Base-by-base conservation (phyloP, 2,888 invertebrate species). In the Hypena proboscidalis region DNA sequence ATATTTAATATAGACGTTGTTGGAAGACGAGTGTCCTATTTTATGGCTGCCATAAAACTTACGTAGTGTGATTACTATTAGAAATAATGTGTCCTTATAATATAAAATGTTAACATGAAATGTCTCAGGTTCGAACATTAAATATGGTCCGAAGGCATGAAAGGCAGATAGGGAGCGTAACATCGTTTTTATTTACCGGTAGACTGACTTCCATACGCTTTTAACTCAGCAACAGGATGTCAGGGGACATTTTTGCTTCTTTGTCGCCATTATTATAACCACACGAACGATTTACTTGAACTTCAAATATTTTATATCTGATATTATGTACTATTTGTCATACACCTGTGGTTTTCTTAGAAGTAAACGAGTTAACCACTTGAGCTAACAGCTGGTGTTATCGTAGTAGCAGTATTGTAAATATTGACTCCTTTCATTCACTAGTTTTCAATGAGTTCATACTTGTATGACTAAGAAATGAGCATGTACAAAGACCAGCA, bases 141-240 rank as follows among this genome's bases (percentile, higher is more conserved):
- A 4, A 25, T 10, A 25, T 6, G 7, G 25, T 36, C 30, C 9
- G 15, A 40, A 29, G 13, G 37, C 23, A 37, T 53, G 37, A 42
- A 41, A 29, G 4, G 35, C 17, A 22, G 20, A 17, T 27, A 17
- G 23, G 15, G 8, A 22, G 33, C 20, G 15, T 31, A 15, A 42
- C 26, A 21, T 32, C 19, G 20, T 37, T 41, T 41, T 39, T 51
- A 40, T 61, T 57, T 57, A 10, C 20, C 37, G 33, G 26, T 29
- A 31, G 39, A 57, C 41, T 39, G 20, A 34, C 25, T 57, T 49
- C 33, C 25, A 13, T 34, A 42, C 14, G 32, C 13, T 59, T 45
- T 59, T 44, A 56, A 37, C 45, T 39, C 29, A 23, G 19, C 40
- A 25, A 30, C 42, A 50, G 42, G 43, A 41, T 56, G 38, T 34